Percentiles rank a stretch among this genome's conserved stretches.
phyloP scores from a whole-genome alignment of 2,888 invertebrate genomes.

The Argyresthia goedartella region DNA sequence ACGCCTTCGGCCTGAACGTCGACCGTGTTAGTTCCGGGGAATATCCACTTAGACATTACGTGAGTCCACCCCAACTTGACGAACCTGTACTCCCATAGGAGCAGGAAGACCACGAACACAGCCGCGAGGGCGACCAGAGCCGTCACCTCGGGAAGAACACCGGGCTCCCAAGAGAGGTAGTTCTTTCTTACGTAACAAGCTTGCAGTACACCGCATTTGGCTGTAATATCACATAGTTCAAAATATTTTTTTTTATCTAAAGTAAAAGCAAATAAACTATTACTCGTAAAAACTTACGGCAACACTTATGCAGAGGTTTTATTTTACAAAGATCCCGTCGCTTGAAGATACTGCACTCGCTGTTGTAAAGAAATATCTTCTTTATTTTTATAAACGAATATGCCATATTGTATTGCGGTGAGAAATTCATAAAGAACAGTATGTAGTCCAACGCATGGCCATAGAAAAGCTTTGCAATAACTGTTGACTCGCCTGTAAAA shows the following conservation, averaged over 20 bases:
- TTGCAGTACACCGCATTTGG: constrained; percentile 48
- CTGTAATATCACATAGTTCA: constrained; percentile 22
- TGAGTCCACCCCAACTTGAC: constrained; percentile 8
- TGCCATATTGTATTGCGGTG: constrained; percentile 54
- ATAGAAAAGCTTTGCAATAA: constrained; percentile 40
- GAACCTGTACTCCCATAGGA: constrained; percentile 40
- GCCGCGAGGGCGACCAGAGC: constrained; percentile 27
- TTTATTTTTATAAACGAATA: constrained; percentile 45
- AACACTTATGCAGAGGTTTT: constrained; percentile 46
- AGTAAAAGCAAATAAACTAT: neutral
- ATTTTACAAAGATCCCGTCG: constrained; percentile 29
- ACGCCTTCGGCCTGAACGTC: neutral
- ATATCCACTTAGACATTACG: neutral
- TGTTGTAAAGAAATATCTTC: constrained; percentile 45
- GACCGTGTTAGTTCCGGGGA: neutral
- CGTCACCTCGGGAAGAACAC: constrained; percentile 31
- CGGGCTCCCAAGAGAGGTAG: constrained; percentile 26
- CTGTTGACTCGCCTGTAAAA: constrained; percentile 43
- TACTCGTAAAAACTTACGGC: constrained; percentile 28
- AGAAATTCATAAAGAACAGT: constrained; percentile 35
- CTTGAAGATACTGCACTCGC: constrained; percentile 38
- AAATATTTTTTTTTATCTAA: neutral
- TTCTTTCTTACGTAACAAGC: constrained; percentile 33
- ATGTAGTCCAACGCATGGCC: constrained; percentile 31
- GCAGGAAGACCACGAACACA: constrained; percentile 25